Percentiles rank a stretch among this genome's conserved stretches.
Evolutionary conservation across 37 sponge, comb jelly and placozoan species (phyloP).

Genomic region (Hormiphora californensis): DNA sequence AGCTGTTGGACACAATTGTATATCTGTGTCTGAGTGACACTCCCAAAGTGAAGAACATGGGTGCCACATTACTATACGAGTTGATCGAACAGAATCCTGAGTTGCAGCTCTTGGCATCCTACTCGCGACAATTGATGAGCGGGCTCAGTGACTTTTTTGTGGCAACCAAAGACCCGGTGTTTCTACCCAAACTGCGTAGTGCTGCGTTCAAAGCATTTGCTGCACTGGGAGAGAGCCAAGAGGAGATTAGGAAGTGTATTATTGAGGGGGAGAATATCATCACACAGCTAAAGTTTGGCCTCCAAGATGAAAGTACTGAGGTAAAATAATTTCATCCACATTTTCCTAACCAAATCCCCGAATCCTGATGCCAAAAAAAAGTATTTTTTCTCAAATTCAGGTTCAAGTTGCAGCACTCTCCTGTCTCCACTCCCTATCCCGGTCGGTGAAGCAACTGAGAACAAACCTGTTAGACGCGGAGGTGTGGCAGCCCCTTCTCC

Average conservation of each 20-base stretch:
- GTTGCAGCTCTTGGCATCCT: constrained; percentile 52
- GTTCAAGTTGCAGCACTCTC: constrained; percentile 46
- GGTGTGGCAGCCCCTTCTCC: constrained; percentile 59
- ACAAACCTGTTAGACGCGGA: constrained; percentile 59
- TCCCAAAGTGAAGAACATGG: constrained; percentile 19
- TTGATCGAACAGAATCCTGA: constrained; percentile 50
- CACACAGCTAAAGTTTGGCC: constrained; percentile 30
- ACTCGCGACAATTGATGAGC: constrained; percentile 36
- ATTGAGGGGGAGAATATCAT: constrained; percentile 52
- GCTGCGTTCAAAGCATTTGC: constrained; percentile 51
- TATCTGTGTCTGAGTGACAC: constrained; percentile 24
- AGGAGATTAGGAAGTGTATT: constrained; percentile 45
- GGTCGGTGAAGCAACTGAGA: constrained; percentile 66
- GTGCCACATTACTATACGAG: constrained; percentile 32
- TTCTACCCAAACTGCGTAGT: background rate
- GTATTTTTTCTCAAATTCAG: no score
- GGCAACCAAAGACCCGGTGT: constrained; percentile 34
- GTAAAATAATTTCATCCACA: background rate
- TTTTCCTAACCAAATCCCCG: background rate
- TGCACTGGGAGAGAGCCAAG: constrained; percentile 40
- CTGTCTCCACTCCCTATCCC: constrained; percentile 66
- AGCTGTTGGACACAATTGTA: constrained; percentile 40
- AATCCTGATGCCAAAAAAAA: background rate
- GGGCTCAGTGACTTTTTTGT: constrained; percentile 34
- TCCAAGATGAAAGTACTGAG: constrained; percentile 41